Evolutionary conservation across 1,140 invertebrate species (phyloP).

Genomic region (Cydia splendana): DNA sequence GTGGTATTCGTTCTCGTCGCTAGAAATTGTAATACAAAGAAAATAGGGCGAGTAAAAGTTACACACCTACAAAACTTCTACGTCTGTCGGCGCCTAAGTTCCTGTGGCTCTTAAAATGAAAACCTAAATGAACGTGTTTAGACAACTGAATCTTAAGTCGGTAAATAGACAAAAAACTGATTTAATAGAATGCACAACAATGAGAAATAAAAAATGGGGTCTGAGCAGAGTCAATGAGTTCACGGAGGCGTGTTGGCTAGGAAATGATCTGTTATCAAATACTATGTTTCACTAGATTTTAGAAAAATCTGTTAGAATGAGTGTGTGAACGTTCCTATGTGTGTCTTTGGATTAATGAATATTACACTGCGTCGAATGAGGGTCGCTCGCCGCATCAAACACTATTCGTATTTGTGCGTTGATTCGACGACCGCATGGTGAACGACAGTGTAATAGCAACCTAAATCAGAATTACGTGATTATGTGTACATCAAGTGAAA

Average conservation of each 20-base stretch:
- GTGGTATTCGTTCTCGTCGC: too few species aligned
- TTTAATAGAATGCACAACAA: slow-evolving; percentile 55
- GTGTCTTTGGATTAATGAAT: slow-evolving; percentile 34
- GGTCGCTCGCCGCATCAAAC: too few species aligned
- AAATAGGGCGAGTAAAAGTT: too few species aligned
- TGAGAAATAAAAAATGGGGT: slow-evolving; percentile 71
- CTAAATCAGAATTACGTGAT: not conserved
- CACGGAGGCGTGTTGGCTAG: slow-evolving; percentile 39
- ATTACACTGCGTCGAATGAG: too few species aligned
- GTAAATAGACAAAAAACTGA: slow-evolving; percentile 42
- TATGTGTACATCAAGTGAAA: slow-evolving; percentile 17
- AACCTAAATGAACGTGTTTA: slow-evolving; percentile 29
- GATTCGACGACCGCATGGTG: too few species aligned
- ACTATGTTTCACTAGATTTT: not conserved
- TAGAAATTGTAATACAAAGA: too few species aligned
- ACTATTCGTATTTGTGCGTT: too few species aligned
- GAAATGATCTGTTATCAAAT: slow-evolving; percentile 7
- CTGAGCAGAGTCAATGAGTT: slow-evolving; percentile 77
- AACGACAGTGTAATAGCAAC: too few species aligned
- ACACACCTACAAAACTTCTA: too few species aligned
- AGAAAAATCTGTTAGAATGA: not conserved
- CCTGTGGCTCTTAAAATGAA: not conserved
- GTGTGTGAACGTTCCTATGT: slow-evolving; percentile 33
- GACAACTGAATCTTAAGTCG: slow-evolving; percentile 20
- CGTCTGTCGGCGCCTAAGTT: too few species aligned